phyloP scores from a whole-genome alignment of 1,140 invertebrate genomes.

The Bradysia coprophila region DNA sequence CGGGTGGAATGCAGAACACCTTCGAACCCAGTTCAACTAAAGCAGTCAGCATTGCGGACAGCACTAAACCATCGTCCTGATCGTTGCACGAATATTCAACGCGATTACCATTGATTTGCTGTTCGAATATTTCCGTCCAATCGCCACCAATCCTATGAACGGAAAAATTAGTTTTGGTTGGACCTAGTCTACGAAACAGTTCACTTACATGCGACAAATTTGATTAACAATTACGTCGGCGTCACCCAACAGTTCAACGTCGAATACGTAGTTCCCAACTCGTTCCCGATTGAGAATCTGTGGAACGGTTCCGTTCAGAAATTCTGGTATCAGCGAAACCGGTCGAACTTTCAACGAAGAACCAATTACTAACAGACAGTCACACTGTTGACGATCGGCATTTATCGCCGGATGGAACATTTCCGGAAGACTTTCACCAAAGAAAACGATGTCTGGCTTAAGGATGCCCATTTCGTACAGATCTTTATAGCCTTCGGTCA shows the following conservation, averaged over 20 bases:
- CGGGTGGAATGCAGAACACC: slow-evolving; percentile 78
- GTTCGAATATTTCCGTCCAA: too few species aligned
- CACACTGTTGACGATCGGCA: slow-evolving; percentile 64
- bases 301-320: slow-evolving; percentile 55
- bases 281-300: slow-evolving; percentile 79
- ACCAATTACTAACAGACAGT: slow-evolving; percentile 78
- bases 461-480: slow-evolving; percentile 47
- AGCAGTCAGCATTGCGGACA: slow-evolving; percentile 62
- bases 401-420: slow-evolving; percentile 69
- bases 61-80: too few species aligned
- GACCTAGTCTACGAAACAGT: too few species aligned
- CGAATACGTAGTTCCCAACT: slow-evolving; percentile 64
- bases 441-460: slow-evolving; percentile 92
- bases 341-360: slow-evolving; percentile 80
- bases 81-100: too few species aligned
- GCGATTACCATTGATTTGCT: too few species aligned
- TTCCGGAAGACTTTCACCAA: slow-evolving; percentile 77
- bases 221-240: slow-evolving; percentile 78
- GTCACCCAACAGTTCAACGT: slow-evolving; percentile 78
- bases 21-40: slow-evolving; percentile 73
- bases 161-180: not conserved
- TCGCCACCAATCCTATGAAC: slow-evolving; percentile 28
- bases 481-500: slow-evolving; percentile 17
- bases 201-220: slow-evolving; percentile 49
- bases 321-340: slow-evolving; percentile 74